These are phyloP conservation scores for Parauchenoglanis punctatus DNA, from an alignment of 2,797 vertebrate species.

Conservation along the genomic window DNA sequence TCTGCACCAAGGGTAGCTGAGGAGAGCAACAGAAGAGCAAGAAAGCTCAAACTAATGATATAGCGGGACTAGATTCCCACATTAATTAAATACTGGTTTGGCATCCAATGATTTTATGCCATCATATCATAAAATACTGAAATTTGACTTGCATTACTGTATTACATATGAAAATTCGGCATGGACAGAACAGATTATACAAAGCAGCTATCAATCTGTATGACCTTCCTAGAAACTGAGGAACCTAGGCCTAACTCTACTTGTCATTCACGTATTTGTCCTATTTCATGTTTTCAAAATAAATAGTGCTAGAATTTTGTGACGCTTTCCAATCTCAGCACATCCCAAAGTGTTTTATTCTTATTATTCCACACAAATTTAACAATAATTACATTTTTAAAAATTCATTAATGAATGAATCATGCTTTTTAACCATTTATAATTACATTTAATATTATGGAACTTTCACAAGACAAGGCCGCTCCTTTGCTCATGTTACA, in stretches of 20 bases:
- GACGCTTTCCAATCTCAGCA: background rate
- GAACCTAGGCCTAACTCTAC: background rate
- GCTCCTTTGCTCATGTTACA: background rate
- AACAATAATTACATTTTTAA: background rate
- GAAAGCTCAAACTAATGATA: conserved; percentile 18
- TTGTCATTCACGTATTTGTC: background rate
- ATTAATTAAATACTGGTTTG: background rate
- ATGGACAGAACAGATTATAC: background rate
- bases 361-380: background rate
- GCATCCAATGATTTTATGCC: background rate
- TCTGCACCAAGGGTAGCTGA: conserved; percentile 58
- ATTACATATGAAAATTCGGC: background rate
- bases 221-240: background rate
- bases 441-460: background rate
- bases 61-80: background rate
- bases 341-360: background rate
- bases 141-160: background rate
- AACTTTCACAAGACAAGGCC: background rate
- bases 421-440: background rate
- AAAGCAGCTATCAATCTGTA: background rate
- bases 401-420: background rate
- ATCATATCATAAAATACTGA: background rate
- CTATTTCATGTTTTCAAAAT: background rate
- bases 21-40: conserved; percentile 32
- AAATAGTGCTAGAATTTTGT: too few species aligned